Percentiles rank a stretch among this genome's conserved stretches.
Evolutionary conservation across 2,888 invertebrate genomes (phyloP).

Genomic region (Octodonta nipae): DNA sequence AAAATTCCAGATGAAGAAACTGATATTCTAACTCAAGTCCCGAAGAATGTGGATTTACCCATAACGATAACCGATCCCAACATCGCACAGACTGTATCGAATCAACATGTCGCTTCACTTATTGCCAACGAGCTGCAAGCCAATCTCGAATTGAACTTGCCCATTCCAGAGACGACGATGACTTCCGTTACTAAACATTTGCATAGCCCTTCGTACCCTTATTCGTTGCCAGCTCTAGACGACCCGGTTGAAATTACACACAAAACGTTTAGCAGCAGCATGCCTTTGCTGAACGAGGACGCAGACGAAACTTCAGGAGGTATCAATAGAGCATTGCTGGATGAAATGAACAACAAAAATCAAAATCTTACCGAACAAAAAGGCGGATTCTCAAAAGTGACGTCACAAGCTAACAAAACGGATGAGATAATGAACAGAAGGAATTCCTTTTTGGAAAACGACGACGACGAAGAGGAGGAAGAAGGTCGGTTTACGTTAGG

Average conservation of each 20-base stretch:
- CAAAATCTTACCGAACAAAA: neutral
- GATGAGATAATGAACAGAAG: conserved; percentile 3
- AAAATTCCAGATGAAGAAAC: conserved; percentile 30
- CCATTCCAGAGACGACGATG: conserved; percentile 55
- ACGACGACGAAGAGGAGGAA: conserved; percentile 12
- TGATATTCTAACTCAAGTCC: conserved; percentile 33
- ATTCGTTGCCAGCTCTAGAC: conserved; percentile 30
- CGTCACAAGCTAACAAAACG: conserved; percentile 1
- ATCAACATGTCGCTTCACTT: conserved; percentile 27
- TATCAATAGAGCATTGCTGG: conserved; percentile 1
- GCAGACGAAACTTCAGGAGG: conserved; percentile 24
- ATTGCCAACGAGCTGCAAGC: conserved; percentile 26
- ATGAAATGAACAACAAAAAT: conserved; percentile 1
- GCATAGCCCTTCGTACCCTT: conserved; percentile 30
- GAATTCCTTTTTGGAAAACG: conserved; percentile 16
- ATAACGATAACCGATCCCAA: conserved; percentile 65
- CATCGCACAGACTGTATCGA: conserved; percentile 44
- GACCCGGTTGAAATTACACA: conserved; percentile 26
- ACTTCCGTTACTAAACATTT: conserved; percentile 26
- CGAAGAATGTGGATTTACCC: conserved; percentile 59
- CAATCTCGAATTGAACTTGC: conserved; percentile 53
- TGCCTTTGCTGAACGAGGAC: conserved; percentile 48
- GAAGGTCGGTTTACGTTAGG: conserved; percentile 30
- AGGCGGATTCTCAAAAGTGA: neutral
- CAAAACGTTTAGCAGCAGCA: conserved; percentile 36